Evolutionary conservation across 2,797 vertebrate genomes (phyloP), one percentile per base, ranked within the genome.

Genomic region (Sphenopsis melanotis): DNA sequence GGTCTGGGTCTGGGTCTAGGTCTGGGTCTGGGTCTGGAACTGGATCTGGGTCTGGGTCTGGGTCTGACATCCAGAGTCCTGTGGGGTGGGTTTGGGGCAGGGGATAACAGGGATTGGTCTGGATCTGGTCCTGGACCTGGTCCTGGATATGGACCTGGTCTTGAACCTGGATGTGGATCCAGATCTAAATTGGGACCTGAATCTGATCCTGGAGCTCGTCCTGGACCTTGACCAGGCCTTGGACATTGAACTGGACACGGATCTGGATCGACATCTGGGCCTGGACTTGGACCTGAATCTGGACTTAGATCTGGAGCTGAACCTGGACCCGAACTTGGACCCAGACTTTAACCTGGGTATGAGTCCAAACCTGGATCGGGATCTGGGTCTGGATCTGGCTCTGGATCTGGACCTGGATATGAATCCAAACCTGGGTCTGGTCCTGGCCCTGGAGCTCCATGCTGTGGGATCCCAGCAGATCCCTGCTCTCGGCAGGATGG

Each of bases 401-500:
- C 49, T 29, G 49, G 11, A 12, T 20, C 14, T 36, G 36, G 36
- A 10, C 3, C 37, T 50, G 30, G 30, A 18, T 6, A 0, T 5
- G 15, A 13, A 36, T 30, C 26, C 70, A 36, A 9, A 15, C 15
- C 27, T 30, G 53, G 42, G 2, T 9, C 69, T 44, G 27, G 19
- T 24, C 5, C 39, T 6, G 34, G 42, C 3, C 44, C 21, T 17
- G 55, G 65, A 6, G 12, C 37, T 42, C 11, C 21, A 11, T 10
- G 1, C 47, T 6, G 24, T 0, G 9, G 70, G 59, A 20, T 68
- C 27, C 32, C 12, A 26, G 52, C 2, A 12, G 56, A 23, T 55
- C 70, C 11, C 2, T 9, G 55, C 9, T 29, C 47, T 15, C 1
- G 4, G 30, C 2, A 29, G 46, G 34, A 71, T 1, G 19, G 60